Evolutionary conservation across 2,888 invertebrate species (phyloP), one percentile per base, ranked within the genome.

Genomic region (Anoncus sp.): DNA sequence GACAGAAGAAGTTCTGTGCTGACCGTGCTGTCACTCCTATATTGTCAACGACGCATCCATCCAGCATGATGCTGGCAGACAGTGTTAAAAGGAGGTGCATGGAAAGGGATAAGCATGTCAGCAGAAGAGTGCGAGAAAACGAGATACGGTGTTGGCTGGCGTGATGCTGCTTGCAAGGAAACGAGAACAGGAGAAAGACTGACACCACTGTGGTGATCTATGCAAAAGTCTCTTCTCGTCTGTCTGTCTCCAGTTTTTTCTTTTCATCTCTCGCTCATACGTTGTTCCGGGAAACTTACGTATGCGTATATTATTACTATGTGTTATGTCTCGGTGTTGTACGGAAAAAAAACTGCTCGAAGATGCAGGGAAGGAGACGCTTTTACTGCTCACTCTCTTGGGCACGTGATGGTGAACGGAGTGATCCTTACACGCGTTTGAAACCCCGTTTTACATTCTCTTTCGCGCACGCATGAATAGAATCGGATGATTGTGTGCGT

Each of bases 181-280:
- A 40, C 40, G 40, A 70, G 47, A 53, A 53, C n/a, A 47, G 62
- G 49, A 10, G 45, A 43, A 35, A 72, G 74, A 75, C 77, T 72
- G 80, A 81, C 78, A 80, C 72, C 75, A 75, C 75, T 59, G 20
- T 38, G 49, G 69, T 47, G 22, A 76, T 74, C 73, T 76, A 78
- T 79, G 77, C 69, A 81, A 79, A 82, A 82, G 72, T 78, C 51
- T 75, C 60, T 71, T 49, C 59, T 18, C 27, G 31, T 70, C 57
- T 59, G 49, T 43, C 45, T 45, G 45, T 16, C 51, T 12, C 22
- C 24, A 1, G 2, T 51, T 22, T 51, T 38, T 51, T 69, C n/a
- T n/a, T 69, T 73, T 69, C 74, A 74, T 74, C 74, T 65, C 38
- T 40, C 31, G 53, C 60, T 31, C 71, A 67, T 71, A 71, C 75